Evolutionary conservation across 53 echinoderm and acorn worm genomes (phyloP), one percentile per base, ranked within the genome.

Genomic region (Holothuria leucospilota): DNA sequence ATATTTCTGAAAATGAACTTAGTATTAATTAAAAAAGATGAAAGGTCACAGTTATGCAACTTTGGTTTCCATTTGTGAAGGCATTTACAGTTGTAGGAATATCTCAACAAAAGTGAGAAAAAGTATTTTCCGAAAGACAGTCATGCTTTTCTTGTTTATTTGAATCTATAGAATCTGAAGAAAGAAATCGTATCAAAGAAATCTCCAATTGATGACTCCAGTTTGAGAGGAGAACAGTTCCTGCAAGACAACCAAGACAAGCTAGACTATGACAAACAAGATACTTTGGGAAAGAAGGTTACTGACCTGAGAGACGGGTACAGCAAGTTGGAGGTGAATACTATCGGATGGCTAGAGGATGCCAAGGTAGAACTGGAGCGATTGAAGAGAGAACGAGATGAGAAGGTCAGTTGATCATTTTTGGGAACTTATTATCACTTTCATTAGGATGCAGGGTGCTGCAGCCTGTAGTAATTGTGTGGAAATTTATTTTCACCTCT

Each of bases 181-280:
- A 86, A 88, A 8, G 89, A 96, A 30, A 94, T 96, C 73, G 74
- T 72, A 3, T 71, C 89, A 69, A 89, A 94, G 82, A 96, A 96
- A 75, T 85, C 88, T 28, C 96, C 96, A 0, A 91, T 96, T n/a
- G 92, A 92, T 71, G 94, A 96, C 56, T 85, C 91, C 62, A 90
- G 89, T 83, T 89, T 94, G 67, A 88, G 94, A 73, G 91, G 93
- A 30, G 93, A 94, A 86, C 96, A 96, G 84, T 96, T 96, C 83
- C 81, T 94, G 15, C 92, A 89, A 23, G 96, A 96, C 85, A 88
- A 92, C 91, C 92, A 92, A 75, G 95, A 95, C 79, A 87, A 81
- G 53, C 95, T 93, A 52, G 90, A 78, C 69, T 92, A 92, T 58
- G 94, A 90, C 58, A 90, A 91, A 71, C 92, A 92, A 59, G 93